phyloP scores from a whole-genome alignment of 1,140 invertebrate species.

The Myzus persicae region DNA sequence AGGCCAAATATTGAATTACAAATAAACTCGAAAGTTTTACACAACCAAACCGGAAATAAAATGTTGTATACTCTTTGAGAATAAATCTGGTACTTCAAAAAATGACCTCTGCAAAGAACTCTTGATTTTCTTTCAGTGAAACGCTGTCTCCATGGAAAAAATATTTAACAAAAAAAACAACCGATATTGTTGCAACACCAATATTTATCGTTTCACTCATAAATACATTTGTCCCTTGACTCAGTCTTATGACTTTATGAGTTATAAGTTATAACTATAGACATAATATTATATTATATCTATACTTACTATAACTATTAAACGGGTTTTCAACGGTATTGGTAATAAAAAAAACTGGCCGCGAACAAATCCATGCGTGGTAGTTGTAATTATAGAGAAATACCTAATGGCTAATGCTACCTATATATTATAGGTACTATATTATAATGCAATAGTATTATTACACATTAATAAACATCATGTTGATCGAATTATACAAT shows the following conservation, averaged over 20 bases:
- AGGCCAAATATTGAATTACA: too few species aligned
- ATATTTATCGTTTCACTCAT: not conserved
- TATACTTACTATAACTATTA: not conserved
- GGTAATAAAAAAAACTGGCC: not conserved
- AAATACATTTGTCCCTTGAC: not conserved
- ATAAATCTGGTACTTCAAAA: not conserved
- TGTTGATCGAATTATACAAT: not conserved
- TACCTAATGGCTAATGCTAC: not conserved
- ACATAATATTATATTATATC: not conserved
- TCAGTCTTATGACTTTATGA: not conserved
- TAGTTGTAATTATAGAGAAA: not conserved
- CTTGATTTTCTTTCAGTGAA: not conserved
- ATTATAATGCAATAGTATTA: not conserved
- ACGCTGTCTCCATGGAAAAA: not conserved
- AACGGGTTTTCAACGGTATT: not conserved
- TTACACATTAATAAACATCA: not conserved
- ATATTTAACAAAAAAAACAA: not conserved
- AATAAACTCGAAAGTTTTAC: too few species aligned
- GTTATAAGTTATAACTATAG: not conserved
- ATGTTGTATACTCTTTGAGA: not conserved
- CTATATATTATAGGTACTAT: not conserved
- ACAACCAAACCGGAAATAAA: too few species aligned
- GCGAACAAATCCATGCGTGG: not conserved
- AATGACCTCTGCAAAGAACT: not conserved
- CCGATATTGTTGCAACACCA: not conserved